Evolutionary conservation across 2,113 vertebrate species (phyloP).

Genomic region (Muntiacus muntjak): DNA sequence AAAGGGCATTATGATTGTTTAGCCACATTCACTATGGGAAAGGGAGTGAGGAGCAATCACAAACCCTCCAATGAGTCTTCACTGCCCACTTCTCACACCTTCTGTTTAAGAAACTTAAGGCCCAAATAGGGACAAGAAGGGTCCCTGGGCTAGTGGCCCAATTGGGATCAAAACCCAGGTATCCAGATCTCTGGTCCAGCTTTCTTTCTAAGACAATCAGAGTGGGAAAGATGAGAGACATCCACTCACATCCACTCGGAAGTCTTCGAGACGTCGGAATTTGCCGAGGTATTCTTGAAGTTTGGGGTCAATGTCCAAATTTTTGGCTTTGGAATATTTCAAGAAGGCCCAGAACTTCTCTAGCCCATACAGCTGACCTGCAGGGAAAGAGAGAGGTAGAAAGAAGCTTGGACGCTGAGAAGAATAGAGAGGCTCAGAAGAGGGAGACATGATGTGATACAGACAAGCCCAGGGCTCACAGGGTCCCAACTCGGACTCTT

Average conservation of each 20-base stretch:
- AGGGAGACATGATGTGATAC: fast-evolving
- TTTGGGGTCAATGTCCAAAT: slow-evolving; percentile 94
- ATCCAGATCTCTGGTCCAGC: not conserved
- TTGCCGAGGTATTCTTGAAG: slow-evolving; percentile 95
- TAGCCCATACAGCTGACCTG: slow-evolving; percentile 97
- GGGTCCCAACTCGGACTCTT: not conserved
- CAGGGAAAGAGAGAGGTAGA: fast-evolving
- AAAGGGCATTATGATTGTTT: not conserved
- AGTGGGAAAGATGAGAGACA: not conserved
- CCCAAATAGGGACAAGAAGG: not conserved
- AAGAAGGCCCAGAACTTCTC: slow-evolving; percentile 99
- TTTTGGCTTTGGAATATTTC: slow-evolving; percentile 99
- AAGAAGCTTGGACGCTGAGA: not conserved
- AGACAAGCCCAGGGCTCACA: not conserved
- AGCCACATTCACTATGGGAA: not conserved
- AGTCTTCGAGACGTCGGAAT: slow-evolving; percentile 98
- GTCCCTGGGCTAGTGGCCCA: not conserved
- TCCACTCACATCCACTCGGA: slow-evolving; percentile 95
- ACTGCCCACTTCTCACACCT: not conserved
- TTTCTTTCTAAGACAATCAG: not conserved
- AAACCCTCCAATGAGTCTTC: not conserved
- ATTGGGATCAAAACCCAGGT: not conserved
- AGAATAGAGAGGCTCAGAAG: not conserved
- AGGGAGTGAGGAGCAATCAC: not conserved
- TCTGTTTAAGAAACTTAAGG: not conserved